Base-by-base conservation (phyloP, 2,888 invertebrate species). In the Beris chalybata region DNA sequence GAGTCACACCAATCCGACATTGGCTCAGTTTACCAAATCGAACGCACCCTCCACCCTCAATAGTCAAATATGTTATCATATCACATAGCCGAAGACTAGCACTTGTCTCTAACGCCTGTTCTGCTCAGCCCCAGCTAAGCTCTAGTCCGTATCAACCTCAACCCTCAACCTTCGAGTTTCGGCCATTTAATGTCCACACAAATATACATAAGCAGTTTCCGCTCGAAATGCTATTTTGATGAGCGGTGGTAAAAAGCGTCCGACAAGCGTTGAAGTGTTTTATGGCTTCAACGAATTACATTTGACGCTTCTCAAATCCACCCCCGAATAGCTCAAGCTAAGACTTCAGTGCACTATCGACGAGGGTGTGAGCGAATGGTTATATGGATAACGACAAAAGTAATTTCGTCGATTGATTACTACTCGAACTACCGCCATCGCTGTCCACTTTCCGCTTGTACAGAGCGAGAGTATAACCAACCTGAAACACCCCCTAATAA, bases 261-360 rank as follows among this genome's bases (percentile, higher is more conserved):
- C 63, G 67, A 67, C 67, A 67, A 69, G 67, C 69, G 67, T 69
- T 64, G 69, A 67, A 67, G 69, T 69, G 67, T 69, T 69, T 69
- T 69, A 69, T 67, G 69, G 69, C 63, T 69, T 69, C 65, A 57
- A 57, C 65, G 61, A 61, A 61, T 61, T 61, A 52, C 43, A 52
- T 52, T 50, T 61, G 50, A 61, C 61, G 57, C 57, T 52, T 63
- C 57, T 53, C 38, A 52, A 63, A 57, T 50, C 2, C 15, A 50
- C 50, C 6, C 9, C 61, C 38, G 4, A 32, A 54, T 32, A 48
- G n/a, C 48, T 6, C 15, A 15, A 6, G 12, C 50, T 22, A 52
- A 29, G 5, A 53, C 22, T 53, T 11, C 58, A 31, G 15, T n/a
- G 13, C 48, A 22, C 9, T 6, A 43, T 1, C 13, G 2, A 11